Conservation (phyloP, 2,888 invertebrate genomes). For the Tachina fera region DNA sequence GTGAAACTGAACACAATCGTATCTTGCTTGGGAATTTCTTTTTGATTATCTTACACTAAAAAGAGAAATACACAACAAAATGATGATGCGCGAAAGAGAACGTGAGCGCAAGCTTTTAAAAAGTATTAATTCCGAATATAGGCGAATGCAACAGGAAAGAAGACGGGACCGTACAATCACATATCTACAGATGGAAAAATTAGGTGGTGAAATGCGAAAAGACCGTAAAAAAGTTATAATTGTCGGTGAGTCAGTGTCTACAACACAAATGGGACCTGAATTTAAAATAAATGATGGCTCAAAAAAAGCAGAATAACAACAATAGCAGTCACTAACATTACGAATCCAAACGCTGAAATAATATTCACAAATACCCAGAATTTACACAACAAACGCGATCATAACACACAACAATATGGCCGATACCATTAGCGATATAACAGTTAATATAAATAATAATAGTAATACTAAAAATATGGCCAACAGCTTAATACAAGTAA, state of each 20-base stretch:
- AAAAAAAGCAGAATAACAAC: conserved; percentile 68
- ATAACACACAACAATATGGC: conserved; percentile 63
- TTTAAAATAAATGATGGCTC: conserved; percentile 74
- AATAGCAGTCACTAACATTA: conserved; percentile 70
- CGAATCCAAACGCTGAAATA: conserved; percentile 67
- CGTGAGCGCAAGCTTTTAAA: conserved; percentile 81
- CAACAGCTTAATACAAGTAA: conserved; percentile 45
- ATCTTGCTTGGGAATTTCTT: conserved; percentile 11
- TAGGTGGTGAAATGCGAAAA: conserved; percentile 81
- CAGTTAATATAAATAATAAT: conserved; percentile 68
- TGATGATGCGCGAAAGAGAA: conserved; percentile 80
- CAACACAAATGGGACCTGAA: conserved; percentile 79
- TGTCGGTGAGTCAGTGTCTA: conserved; percentile 77
- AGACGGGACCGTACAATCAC: conserved; percentile 81
- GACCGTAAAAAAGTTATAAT: conserved; percentile 81
- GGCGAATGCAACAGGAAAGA: conserved; percentile 80
- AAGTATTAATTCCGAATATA: conserved; percentile 80
- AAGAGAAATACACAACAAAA: conserved; percentile 80
- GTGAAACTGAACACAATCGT: neutral
- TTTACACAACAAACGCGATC: conserved; percentile 65
- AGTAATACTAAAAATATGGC: conserved; percentile 47
- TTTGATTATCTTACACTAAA: conserved; percentile 79
- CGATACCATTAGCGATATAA: conserved; percentile 70
- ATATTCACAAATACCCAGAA: conserved; percentile 62
- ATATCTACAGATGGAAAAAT: conserved; percentile 80